Base-by-base conservation (phyloP, 2,888 invertebrate genomes). In the Andrena minutula region DNA sequence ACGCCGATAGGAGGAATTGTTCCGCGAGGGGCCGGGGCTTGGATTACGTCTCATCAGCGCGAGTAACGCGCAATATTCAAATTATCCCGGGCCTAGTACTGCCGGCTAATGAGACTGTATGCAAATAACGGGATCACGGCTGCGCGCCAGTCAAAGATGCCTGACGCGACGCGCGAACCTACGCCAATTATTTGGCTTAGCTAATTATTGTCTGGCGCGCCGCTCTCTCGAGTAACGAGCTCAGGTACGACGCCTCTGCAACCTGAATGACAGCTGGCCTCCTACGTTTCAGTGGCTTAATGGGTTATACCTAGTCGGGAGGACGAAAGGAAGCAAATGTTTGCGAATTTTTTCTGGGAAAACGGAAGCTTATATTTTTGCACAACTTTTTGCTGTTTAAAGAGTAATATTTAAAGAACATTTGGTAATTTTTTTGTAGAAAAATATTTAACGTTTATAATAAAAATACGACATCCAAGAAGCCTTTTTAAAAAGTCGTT, bases 21-120 rank as follows among this genome's bases (percentile, higher is more conserved):
- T 89, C 82, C 75, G 76, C 75, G 75, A 68, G 71, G 73, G 75
- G 35, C 73, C 65, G 79, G 83, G 77, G 86, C 89, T 90, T 89
- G 89, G 92, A 92, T 92, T 92, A 91, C 91, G 88, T 91, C 91
- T 91, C 92, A 91, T 92, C 91, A 88, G 89, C 79, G 68, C 85
- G 86, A 90, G 90, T 91, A 91, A 91, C 91, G 90, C 88, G 89
- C 91, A 88, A 92, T 92, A 92, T 92, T 92, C 91, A 92, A 92
- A 92, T 92, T 92, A 92, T 92, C 88, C 88, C 88, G 80, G 16
- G 2, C 65, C 70, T 80, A 81, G 79, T 75, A 73, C 79, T 63
- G 78, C 74, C 82, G 82, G 82, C 87, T 92, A 91, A 92, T 91
- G 92, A 92, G 91, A 91, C 91, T 88, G 90, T 92, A 92, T 92